A percentile compares a stretch with the other conserved stretches of the same genome.
Conservation (phyloP, 2,888 invertebrate genomes). For the Sarcophaga rosellei region DNA sequence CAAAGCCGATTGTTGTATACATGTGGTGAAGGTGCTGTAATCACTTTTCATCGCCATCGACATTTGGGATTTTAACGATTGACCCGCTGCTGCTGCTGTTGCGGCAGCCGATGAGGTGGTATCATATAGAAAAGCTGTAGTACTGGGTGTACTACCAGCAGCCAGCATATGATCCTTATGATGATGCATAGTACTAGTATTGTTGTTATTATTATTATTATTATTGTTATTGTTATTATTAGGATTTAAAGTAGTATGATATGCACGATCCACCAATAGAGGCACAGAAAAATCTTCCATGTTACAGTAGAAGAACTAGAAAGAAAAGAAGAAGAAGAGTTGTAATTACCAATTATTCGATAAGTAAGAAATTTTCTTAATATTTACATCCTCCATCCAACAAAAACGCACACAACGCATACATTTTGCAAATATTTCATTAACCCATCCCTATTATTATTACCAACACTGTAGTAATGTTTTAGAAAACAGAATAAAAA, state of each 20-base stretch:
- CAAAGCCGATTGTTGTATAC: constrained; percentile 71
- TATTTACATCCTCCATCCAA: background rate
- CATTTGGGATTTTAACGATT: constrained; percentile 61
- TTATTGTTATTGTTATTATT: constrained; percentile 50
- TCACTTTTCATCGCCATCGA: constrained; percentile 66
- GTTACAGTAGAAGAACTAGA: constrained; percentile 29
- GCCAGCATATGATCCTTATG: constrained; percentile 78
- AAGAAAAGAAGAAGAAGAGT: background rate
- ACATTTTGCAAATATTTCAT: background rate
- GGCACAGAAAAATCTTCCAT: constrained; percentile 77
- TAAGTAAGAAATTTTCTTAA: background rate
- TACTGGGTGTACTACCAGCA: constrained; percentile 74
- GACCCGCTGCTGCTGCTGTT: background rate
- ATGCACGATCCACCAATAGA: constrained; percentile 72
- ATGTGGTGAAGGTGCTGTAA: constrained; percentile 68
- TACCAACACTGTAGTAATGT: constrained; percentile 21
- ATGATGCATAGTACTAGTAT: constrained; percentile 71
- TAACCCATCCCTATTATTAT: constrained; percentile 17
- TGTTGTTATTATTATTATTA: constrained; percentile 60
- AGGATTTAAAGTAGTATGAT: constrained; percentile 56
- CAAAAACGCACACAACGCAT: background rate
- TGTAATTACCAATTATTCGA: background rate
- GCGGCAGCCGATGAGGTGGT: background rate
- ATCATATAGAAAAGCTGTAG: constrained; percentile 70
- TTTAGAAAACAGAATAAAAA: constrained; percentile 36